A percentile compares a stretch with the other conserved stretches of the same genome.
These are phyloP conservation scores for Cacoxenus indagator DNA, from an alignment of 2,888 invertebrate genomes.

Conservation along the genomic window DNA sequence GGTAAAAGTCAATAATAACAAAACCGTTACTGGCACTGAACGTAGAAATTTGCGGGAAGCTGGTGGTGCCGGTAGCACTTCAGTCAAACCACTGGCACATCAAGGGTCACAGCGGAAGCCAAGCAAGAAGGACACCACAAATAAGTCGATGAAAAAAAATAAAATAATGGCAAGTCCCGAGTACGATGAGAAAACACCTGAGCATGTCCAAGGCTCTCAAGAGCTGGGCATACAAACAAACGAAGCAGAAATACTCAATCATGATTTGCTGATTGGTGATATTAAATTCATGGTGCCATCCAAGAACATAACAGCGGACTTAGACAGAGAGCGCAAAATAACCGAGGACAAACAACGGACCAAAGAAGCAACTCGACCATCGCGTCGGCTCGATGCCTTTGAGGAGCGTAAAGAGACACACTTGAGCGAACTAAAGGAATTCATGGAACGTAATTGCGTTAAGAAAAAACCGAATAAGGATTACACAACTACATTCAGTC, in stretches of 20 bases:
- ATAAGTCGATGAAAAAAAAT: slow-evolving; percentile 19
- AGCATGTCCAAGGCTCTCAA: not conserved
- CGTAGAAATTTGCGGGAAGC: not conserved
- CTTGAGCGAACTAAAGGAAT: slow-evolving; percentile 61
- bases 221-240: slow-evolving; percentile 56
- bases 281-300: slow-evolving; percentile 54
- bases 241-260: slow-evolving; percentile 60
- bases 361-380: not conserved
- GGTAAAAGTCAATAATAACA: not conserved
- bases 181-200: not conserved
- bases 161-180: not conserved
- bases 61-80: not conserved
- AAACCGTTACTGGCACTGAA: not conserved
- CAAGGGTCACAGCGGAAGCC: slow-evolving; percentile 23
- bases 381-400: slow-evolving; percentile 53
- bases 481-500: slow-evolving; percentile 35
- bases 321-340: slow-evolving; percentile 42
- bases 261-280: slow-evolving; percentile 52
- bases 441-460: slow-evolving; percentile 54
- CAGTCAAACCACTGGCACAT: slow-evolving; percentile 29
- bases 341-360: slow-evolving; percentile 31
- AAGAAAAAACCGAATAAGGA: slow-evolving; percentile 47
- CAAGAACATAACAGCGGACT: slow-evolving; percentile 41
- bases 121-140: slow-evolving; percentile 16
- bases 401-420: slow-evolving; percentile 58